Evolutionary conservation across 1,140 invertebrate species (phyloP), one percentile per base, ranked within the genome.

Genomic region (Paracyclopina nana): DNA sequence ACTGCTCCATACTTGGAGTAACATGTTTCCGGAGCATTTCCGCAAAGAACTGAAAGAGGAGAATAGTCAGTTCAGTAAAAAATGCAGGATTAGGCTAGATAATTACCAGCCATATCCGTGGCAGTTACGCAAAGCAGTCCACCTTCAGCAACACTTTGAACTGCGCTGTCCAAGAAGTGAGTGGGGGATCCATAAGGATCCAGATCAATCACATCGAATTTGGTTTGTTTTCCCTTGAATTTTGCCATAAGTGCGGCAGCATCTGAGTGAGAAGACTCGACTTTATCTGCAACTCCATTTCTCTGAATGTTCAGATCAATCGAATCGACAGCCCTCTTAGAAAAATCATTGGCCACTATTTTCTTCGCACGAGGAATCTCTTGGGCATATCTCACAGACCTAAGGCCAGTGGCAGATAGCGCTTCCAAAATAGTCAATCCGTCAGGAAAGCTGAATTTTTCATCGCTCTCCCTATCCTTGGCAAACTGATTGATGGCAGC

Each of bases 121-220:
- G 88, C 91, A 0, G 95, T 99, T 0, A 98, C 76, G 54, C 95
- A 73, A n/a, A 99, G 64, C 8, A 86, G 58, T 1, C 82, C 82
- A 9, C 79, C 80, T 57, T 86, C 77, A 24, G 70, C 68, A 0
- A 85, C 67, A 55, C 76, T 74, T 61, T 85, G 80, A 20, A 99
- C 79, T 0, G 88, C 88, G 1, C 79, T 72, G 65, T 99, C 92
- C 0, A 99, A 68, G 66, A 98, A 99, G 43, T 75, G 76, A 2
- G 84, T 78, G 0, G 92, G 85, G 60, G 84, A 88, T 5, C 95
- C 95, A 62, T 98, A 99, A 0, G 95, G 95, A 69, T 99, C 95
- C 28, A 99, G 63, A 64, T 99, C 95, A 50, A 99, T 75, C 0
- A 77, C 85, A 62, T 92, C 74, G 65, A 92, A 95, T 29, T 74